phyloP scores from a whole-genome alignment of 2,113 vertebrate genomes.

The Dermatemys mawii region DNA sequence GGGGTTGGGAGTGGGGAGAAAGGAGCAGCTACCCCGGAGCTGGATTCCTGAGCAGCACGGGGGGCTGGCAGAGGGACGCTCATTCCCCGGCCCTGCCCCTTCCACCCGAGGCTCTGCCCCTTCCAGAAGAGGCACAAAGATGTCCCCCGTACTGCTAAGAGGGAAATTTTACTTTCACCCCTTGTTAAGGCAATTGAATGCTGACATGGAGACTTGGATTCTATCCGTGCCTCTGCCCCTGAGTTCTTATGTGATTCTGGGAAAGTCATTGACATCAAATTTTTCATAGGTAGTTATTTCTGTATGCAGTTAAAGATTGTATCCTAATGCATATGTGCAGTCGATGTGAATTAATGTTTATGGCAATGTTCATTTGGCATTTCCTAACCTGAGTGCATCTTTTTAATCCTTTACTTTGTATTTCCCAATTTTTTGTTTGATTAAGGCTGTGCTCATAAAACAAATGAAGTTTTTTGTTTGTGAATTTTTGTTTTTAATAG shows the following conservation, averaged over 20 bases:
- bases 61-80: too few species aligned
- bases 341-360: not conserved
- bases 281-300: not conserved
- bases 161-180: too few species aligned
- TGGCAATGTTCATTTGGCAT: not conserved
- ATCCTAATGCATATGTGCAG: not conserved
- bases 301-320: not conserved
- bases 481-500: not conserved
- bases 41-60: too few species aligned
- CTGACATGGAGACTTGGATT: not conserved
- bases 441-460: too few species aligned
- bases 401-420: not conserved
- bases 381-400: not conserved
- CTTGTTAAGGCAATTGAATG: not conserved
- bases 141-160: too few species aligned
- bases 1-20: too few species aligned
- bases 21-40: too few species aligned
- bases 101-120: too few species aligned
- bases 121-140: too few species aligned
- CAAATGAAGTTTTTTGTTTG: not conserved
- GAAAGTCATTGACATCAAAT: not conserved
- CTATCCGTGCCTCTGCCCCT: not conserved
- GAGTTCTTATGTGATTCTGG: not conserved
- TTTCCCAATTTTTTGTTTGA: not conserved
- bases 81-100: too few species aligned